A percentile compares a stretch with the other conserved stretches of the same genome.
Conservation (phyloP, 2,888 invertebrate genomes). For the Acanthococcus lagerstroemiae region DNA sequence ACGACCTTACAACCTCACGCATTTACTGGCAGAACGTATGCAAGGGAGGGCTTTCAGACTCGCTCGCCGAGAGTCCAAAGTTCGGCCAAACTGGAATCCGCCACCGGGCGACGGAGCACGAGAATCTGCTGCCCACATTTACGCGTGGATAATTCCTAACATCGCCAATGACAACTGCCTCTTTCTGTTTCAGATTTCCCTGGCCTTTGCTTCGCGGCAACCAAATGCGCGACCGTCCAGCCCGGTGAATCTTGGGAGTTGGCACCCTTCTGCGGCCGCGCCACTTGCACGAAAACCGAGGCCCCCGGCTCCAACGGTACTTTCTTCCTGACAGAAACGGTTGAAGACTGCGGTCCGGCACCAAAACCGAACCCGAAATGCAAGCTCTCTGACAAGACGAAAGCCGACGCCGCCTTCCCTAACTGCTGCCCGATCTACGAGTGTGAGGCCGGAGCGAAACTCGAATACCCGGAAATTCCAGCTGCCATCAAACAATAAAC, state of each 20-base stretch:
- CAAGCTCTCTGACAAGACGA: conserved; percentile 78
- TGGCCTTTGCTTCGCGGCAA: conserved; percentile 82
- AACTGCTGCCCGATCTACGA: conserved; percentile 75
- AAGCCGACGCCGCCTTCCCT: conserved; percentile 81
- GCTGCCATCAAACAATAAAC: too few species aligned
- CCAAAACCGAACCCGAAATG: conserved; percentile 69
- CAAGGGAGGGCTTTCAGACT: too few species aligned
- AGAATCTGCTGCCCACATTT: too few species aligned
- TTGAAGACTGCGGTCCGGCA: conserved; percentile 81
- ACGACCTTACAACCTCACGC: too few species aligned
- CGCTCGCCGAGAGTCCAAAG: too few species aligned
- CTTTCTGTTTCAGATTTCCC: conserved; percentile 61
- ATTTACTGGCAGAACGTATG: too few species aligned
- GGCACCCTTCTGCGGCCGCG: conserved; percentile 81
- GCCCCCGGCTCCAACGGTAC: conserved; percentile 56
- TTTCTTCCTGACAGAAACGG: conserved; percentile 42
- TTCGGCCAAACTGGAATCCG: too few species aligned
- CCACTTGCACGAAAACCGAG: conserved; percentile 65
- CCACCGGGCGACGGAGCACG: too few species aligned
- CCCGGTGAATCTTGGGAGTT: conserved; percentile 77
- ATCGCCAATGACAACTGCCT: background rate
- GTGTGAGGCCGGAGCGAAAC: conserved; percentile 71
- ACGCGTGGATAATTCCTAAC: too few species aligned
- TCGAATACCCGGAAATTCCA: conserved; percentile 76
- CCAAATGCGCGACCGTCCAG: conserved; percentile 76